A percentile compares a stretch with the other conserved stretches of the same genome.
Conservation (phyloP, 2,888 invertebrate genomes). For the Helobdella robusta region DNA sequence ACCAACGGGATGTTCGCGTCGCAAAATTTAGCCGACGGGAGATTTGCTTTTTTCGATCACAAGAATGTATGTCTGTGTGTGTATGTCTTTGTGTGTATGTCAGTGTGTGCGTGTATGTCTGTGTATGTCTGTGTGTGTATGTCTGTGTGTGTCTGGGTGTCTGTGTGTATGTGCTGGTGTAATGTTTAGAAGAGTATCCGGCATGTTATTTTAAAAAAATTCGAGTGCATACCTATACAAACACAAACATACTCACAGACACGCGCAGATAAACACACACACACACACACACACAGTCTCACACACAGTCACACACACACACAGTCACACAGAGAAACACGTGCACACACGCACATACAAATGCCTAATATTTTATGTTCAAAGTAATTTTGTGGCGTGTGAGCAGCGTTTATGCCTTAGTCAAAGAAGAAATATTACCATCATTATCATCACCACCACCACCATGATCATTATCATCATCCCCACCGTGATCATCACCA, state of each 20-base stretch:
- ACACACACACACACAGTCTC: constrained; percentile 17
- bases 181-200: neutral
- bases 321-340: constrained; percentile 13
- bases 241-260: constrained; percentile 16
- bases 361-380: neutral
- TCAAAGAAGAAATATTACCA: too few relatives aligned
- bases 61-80: constrained; percentile 1
- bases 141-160: neutral
- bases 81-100: neutral
- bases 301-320: constrained; percentile 18
- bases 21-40: neutral
- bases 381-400: too few relatives aligned
- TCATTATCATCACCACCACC: too few relatives aligned
- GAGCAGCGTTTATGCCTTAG: too few relatives aligned
- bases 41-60: neutral
- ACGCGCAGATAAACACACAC: constrained; percentile 15
- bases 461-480: too few relatives aligned
- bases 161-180: neutral
- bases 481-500: too few relatives aligned
- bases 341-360: constrained; percentile 14
- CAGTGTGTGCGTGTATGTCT: neutral
- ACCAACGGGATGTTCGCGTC: neutral
- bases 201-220: too few relatives aligned
- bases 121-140: neutral
- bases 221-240: constrained; percentile 4